A percentile compares a stretch with the other conserved stretches of the same genome.
Conservation (phyloP, 1,140 invertebrate species). For the Lucilia cuprina region DNA sequence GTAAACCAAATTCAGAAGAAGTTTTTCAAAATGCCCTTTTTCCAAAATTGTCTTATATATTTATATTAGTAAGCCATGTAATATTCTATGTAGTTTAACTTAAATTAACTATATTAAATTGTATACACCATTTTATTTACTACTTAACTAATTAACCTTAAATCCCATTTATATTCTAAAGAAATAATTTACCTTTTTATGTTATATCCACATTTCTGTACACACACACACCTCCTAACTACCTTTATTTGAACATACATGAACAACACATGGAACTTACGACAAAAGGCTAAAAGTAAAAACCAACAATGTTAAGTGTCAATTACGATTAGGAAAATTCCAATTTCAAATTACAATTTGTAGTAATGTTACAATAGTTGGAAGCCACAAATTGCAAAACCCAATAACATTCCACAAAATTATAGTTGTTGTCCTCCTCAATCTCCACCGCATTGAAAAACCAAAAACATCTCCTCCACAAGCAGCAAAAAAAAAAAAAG, state of each 20-base stretch:
- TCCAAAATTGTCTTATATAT: too few species aligned
- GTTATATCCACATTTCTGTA: background rate
- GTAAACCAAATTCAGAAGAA: too few species aligned
- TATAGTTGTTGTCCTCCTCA: constrained; percentile 21
- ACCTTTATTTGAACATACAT: background rate
- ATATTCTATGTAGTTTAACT: too few species aligned
- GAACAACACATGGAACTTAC: too few species aligned
- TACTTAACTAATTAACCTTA: constrained; percentile 8
- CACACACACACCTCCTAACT: background rate
- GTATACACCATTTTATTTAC: background rate
- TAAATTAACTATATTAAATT: background rate
- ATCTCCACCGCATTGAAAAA: background rate
- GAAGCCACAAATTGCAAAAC: constrained; percentile 32
- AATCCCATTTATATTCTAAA: constrained; percentile 15
- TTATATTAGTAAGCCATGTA: too few species aligned
- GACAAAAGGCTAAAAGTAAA: background rate
- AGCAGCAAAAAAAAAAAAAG: too few species aligned
- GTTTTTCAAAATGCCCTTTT: too few species aligned
- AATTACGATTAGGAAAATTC: constrained; percentile 35
- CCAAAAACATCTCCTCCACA: background rate
- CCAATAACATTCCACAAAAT: constrained; percentile 32
- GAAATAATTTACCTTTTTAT: constrained; percentile 16
- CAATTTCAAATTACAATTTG: constrained; percentile 35
- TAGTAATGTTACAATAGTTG: constrained; percentile 17
- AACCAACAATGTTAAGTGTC: constrained; percentile 30